A percentile compares a stretch with the other conserved stretches of the same genome.
These are phyloP conservation scores for Steinernema hermaphroditum DNA, from an alignment of 2,888 invertebrate species.

Conservation along the genomic window DNA sequence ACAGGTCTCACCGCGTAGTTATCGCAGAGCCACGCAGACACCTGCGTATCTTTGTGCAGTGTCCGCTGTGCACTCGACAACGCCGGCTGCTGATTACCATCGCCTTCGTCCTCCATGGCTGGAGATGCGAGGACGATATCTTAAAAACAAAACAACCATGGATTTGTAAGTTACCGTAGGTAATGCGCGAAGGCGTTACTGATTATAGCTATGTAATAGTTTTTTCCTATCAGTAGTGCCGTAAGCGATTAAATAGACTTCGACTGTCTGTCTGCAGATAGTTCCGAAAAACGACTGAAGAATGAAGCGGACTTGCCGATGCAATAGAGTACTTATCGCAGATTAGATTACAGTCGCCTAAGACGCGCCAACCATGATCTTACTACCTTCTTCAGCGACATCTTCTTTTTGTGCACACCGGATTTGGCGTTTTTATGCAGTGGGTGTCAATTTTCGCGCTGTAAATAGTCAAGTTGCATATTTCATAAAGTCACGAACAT, in stretches of 20 bases:
- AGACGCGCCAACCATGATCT: not conserved
- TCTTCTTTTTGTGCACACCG: not conserved
- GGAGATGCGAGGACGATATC: not conserved
- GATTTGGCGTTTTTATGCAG: not conserved
- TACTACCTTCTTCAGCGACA: not conserved
- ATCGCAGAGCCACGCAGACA: constrained; percentile 18
- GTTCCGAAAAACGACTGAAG: constrained; percentile 9
- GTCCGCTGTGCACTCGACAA: constrained; percentile 14
- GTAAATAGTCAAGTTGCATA: not conserved
- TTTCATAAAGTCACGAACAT: constrained; percentile 18
- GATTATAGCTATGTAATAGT: not conserved
- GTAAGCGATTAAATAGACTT: constrained; percentile 1
- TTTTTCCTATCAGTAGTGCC: not conserved
- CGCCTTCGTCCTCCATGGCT: constrained; percentile 14
- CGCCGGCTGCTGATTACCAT: constrained; percentile 9
- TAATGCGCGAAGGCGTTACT: not conserved
- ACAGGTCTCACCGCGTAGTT: constrained; percentile 30
- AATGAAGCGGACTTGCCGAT: not conserved
- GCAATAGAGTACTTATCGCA: constrained; percentile 21
- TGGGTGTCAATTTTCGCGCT: not conserved
- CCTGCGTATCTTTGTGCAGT: constrained; percentile 28
- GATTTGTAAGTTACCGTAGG: too few species aligned
- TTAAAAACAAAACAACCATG: too few species aligned
- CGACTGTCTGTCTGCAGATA: constrained; percentile 23
- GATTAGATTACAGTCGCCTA: constrained; percentile 24